Percentiles rank a stretch among this genome's conserved stretches.
phyloP scores from a whole-genome alignment of 2,888 invertebrate species.

The Eledone cirrhosa region DNA sequence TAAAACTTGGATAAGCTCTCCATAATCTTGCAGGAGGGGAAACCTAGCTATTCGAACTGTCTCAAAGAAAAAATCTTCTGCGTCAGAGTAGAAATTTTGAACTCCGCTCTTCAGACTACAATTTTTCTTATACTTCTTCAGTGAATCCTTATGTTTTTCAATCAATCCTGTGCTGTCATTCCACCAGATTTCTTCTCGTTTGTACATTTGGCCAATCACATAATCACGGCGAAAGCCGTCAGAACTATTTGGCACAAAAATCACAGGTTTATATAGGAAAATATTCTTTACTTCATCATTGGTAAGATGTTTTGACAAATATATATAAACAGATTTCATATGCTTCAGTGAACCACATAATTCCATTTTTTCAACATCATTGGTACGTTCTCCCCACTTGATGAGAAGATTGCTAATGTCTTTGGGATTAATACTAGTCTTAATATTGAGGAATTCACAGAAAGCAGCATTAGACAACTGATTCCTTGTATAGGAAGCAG shows the following conservation, averaged over 20 bases:
- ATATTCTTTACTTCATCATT: slow-evolving; percentile 52
- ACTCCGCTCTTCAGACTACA: slow-evolving; percentile 45
- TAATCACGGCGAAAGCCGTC: slow-evolving; percentile 27
- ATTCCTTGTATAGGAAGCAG: slow-evolving; percentile 53
- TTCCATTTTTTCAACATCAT: slow-evolving; percentile 31
- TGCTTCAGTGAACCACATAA: slow-evolving; percentile 55
- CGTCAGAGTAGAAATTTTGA: slow-evolving; percentile 33
- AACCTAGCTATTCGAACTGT: slow-evolving; percentile 42
- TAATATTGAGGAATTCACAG: slow-evolving; percentile 49
- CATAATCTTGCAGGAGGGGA: slow-evolving; percentile 51
- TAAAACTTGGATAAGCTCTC: slow-evolving; percentile 40
- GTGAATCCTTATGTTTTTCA: slow-evolving; percentile 41
- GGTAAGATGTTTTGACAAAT: slow-evolving; percentile 48
- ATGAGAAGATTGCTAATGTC: slow-evolving; percentile 49
- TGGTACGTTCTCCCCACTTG: slow-evolving; percentile 50
- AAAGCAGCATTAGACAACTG: slow-evolving; percentile 42
- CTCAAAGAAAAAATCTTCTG: slow-evolving; percentile 38
- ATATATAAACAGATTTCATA: slow-evolving; percentile 55
- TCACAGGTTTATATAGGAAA: slow-evolving; percentile 51
- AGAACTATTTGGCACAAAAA: slow-evolving; percentile 50
- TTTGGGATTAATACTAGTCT: slow-evolving; percentile 41
- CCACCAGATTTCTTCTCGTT: slow-evolving; percentile 58
- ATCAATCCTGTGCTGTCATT: slow-evolving; percentile 58
- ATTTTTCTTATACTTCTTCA: slow-evolving; percentile 48
- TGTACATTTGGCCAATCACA: slow-evolving; percentile 48